phyloP scores from a whole-genome alignment of 2,888 invertebrate species.

The Phortica magna region DNA sequence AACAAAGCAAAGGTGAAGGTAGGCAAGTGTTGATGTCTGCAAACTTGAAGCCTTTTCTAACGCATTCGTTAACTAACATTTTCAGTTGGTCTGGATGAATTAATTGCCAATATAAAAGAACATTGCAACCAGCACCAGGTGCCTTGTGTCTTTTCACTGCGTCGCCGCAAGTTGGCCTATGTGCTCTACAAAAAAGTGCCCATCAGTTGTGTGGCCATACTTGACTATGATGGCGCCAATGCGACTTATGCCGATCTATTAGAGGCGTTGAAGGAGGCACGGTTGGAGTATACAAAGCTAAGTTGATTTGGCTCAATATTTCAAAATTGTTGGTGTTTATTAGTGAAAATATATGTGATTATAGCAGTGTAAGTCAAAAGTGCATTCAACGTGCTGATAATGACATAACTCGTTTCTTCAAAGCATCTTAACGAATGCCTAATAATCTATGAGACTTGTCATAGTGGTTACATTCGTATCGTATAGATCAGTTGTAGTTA shows the following conservation, averaged over 20 bases:
- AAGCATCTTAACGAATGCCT: background rate
- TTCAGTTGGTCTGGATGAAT: slow-evolving; percentile 81
- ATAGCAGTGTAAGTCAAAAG: background rate
- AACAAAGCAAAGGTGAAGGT: slow-evolving; percentile 75
- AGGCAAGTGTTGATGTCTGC: slow-evolving; percentile 19
- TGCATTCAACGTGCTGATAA: background rate
- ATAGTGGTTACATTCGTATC: slow-evolving; percentile 18
- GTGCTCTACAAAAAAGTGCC: slow-evolving; percentile 81
- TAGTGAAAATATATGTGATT: background rate
- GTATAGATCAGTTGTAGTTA: background rate
- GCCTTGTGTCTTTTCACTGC: slow-evolving; percentile 81
- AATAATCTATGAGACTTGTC: background rate
- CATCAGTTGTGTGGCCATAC: slow-evolving; percentile 82
- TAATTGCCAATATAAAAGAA: slow-evolving; percentile 79
- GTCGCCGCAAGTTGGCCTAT: slow-evolving; percentile 80
- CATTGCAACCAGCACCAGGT: slow-evolving; percentile 79
- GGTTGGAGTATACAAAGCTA: slow-evolving; percentile 32
- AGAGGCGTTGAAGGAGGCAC: slow-evolving; percentile 55
- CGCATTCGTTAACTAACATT: slow-evolving; percentile 15
- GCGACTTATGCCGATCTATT: slow-evolving; percentile 70
- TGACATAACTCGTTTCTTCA: background rate
- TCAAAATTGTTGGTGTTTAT: background rate
- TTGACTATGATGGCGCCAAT: slow-evolving; percentile 83
- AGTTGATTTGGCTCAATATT: background rate
- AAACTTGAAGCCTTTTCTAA: background rate